phyloP scores from a whole-genome alignment of 37 sponge, comb jelly and placozoan genomes.

The Oscarella lobularis region DNA sequence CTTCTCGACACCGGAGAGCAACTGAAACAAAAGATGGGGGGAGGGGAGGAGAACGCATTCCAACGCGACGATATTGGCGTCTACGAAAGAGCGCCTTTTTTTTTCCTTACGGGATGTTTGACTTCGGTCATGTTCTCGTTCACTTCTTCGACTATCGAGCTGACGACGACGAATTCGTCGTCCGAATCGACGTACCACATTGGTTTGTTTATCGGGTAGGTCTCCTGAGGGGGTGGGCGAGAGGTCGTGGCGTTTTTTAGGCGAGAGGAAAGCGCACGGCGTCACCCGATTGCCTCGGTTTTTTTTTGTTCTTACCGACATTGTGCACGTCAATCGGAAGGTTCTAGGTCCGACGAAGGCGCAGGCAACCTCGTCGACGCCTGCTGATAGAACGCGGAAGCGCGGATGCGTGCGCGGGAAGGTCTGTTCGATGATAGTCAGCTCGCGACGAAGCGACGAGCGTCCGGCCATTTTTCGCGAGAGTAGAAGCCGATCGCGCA shows the following conservation, averaged over 20 bases:
- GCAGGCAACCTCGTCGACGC: constrained; percentile 57
- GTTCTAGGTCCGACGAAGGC: constrained; percentile 21
- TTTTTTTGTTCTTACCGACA: not conserved
- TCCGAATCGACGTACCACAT: not conserved
- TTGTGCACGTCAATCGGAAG: not conserved
- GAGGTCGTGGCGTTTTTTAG: too few relatives aligned
- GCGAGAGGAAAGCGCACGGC: too few relatives aligned
- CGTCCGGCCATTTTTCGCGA: not conserved
- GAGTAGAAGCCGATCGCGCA: not conserved
- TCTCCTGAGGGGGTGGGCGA: too few relatives aligned
- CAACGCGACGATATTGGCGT: too few relatives aligned
- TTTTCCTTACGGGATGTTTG: too few relatives aligned
- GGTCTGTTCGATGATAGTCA: constrained; percentile 52
- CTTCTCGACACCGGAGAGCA: not conserved
- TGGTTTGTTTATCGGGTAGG: not conserved
- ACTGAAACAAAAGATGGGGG: not conserved
- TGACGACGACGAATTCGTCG: not conserved
- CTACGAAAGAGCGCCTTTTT: too few relatives aligned
- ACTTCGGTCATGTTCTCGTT: too few relatives aligned
- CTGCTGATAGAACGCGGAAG: constrained; percentile 37
- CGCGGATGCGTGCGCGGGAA: constrained; percentile 43
- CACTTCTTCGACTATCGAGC: not conserved
- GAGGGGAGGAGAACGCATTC: too few relatives aligned
- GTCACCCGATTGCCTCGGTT: too few relatives aligned
- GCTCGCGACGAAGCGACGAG: constrained; percentile 31